phyloP scores from a whole-genome alignment of 1,140 invertebrate species.

The Drosophila chauvacae region DNA sequence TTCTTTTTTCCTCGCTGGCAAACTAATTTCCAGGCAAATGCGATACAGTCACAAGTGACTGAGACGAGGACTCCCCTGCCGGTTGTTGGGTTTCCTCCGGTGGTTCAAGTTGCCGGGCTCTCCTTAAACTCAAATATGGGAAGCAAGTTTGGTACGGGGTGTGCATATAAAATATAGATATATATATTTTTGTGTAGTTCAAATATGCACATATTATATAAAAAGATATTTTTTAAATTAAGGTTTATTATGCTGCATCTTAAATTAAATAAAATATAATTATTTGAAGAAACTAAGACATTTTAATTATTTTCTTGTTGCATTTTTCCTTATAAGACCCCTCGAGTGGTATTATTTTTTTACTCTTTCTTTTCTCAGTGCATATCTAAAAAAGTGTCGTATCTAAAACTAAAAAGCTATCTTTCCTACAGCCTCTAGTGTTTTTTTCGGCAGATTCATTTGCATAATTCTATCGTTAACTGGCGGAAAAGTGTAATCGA shows the following conservation, averaged over 20 bases:
- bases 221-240: neutral
- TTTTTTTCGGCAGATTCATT: conserved; percentile 44
- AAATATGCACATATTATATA: neutral
- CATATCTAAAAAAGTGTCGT: neutral
- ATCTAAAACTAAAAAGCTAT: conserved; percentile 22
- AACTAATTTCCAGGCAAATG: conserved; percentile 74
- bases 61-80: conserved; percentile 42
- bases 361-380: neutral
- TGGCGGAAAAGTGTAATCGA: conserved; percentile 76
- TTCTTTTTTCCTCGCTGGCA: conserved; percentile 25
- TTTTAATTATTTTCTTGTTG: neutral
- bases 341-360: neutral
- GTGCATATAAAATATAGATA: too few relatives aligned
- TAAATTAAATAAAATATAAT: too few relatives aligned
- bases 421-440: conserved; percentile 17
- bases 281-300: neutral
- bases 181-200: neutral
- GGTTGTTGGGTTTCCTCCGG: conserved; percentile 47
- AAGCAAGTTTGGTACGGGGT: neutral
- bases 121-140: conserved; percentile 15
- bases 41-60: conserved; percentile 47
- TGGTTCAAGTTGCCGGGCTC: conserved; percentile 7
- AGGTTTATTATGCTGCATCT: neutral
- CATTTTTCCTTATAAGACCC: too few relatives aligned
- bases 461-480: conserved; percentile 72